Base-by-base conservation (phyloP, 2,113 vertebrate species). In the Himantopus leucocephalus region DNA sequence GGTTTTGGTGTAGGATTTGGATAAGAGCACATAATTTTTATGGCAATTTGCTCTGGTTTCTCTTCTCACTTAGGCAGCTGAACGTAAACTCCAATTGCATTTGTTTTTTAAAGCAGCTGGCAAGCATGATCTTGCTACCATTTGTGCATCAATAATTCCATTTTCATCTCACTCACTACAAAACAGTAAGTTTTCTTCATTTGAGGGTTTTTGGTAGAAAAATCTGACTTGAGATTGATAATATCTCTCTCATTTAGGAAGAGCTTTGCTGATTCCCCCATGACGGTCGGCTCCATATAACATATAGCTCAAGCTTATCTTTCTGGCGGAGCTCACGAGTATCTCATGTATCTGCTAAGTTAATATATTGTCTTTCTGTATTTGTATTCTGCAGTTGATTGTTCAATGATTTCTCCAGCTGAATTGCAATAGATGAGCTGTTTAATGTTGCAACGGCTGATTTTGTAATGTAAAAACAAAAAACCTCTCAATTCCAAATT, bases 401-500 rank as follows among this genome's bases (percentile, higher is more conserved):
- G 88, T 97, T 96, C 88, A 77, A 67, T 86, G 96, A 97, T 97
- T 97, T 97, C 93, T 90, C 83, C 59, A 86, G 85, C 91, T 91
- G 93, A 94, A 93, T 90, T 96, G 91, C 86, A 90, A 64, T 87
- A 97, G 96, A 97, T 87, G 86, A 97, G 90, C 85, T 94, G 91
- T 85, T 96, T 97, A 97, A 96, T 76, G 87, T 87, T 91, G 73
- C 94, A 78, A 55, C 11, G 62, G 94, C 80, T 97, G 94, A 97
- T 95, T 97, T 98, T 96, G 82, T 95, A 96, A 97, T 91, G 95
- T 97, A 97, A 82, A 89, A 97, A 85, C 83, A 85, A 85, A 94
- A 81, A n/a, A 21, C 43, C 74, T 86, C 64, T 94, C 73, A 58
- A 97, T 96, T 96, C 87, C 88, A 95, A 95, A 96, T 96, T 71